phyloP scores from a whole-genome alignment of 2,797 vertebrate species.

The Fistularia tabacaria region DNA sequence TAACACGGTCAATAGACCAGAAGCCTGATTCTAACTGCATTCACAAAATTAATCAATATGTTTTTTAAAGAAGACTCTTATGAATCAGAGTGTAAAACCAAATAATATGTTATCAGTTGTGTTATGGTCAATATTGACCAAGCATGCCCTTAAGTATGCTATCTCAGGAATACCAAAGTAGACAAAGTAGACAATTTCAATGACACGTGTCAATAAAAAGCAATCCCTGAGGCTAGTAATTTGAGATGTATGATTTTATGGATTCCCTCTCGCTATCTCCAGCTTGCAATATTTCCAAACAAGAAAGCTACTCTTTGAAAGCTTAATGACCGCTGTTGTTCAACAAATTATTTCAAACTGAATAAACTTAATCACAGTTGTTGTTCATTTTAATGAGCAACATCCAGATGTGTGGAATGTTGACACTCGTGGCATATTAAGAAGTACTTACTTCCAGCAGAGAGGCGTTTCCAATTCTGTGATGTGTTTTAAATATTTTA shows the following conservation, averaged over 20 bases:
- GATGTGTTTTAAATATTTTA: no score
- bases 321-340: no score
- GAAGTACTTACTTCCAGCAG: no score
- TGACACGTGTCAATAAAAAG: slow-evolving; percentile 10
- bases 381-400: no score
- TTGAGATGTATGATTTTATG: neutral
- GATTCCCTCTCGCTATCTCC: slow-evolving; percentile 3
- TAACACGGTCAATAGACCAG: slow-evolving; percentile 44
- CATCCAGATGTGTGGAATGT: no score
- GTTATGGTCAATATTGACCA: slow-evolving; percentile 35
- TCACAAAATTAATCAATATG: slow-evolving; percentile 56
- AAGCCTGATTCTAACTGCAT: slow-evolving; percentile 31
- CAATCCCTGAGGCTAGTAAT: slow-evolving; percentile 3
- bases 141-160: slow-evolving; percentile 8
- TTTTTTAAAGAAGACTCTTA: slow-evolving; percentile 46
- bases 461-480: no score
- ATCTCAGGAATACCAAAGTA: slow-evolving; percentile 18
- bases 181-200: slow-evolving; percentile 6
- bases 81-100: slow-evolving; percentile 42
- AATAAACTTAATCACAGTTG: neutral
- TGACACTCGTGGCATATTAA: no score
- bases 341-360: slow-evolving; percentile 21
- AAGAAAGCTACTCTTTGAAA: neutral
- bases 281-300: slow-evolving; percentile 1
- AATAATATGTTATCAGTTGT: slow-evolving; percentile 34